Conservation (phyloP, 2,113 vertebrate genomes). For the Blennius ocellaris region DNA sequence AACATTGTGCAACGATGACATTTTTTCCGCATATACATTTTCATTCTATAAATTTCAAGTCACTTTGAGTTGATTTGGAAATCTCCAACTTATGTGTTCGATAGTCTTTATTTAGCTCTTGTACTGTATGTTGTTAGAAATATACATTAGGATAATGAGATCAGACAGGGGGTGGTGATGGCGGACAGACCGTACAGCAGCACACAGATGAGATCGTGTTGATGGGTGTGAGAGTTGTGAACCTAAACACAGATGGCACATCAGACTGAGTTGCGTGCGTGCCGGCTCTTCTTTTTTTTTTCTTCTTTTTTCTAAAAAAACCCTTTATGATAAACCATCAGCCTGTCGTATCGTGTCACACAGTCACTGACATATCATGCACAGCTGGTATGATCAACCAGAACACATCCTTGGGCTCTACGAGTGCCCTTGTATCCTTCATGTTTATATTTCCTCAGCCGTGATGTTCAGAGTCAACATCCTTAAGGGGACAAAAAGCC, state of each 20-base stretch:
- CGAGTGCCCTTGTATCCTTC: not conserved
- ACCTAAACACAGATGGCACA: slow-evolving; percentile 20
- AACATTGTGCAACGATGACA: too few species aligned
- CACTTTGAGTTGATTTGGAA: too few species aligned
- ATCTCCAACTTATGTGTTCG: too few species aligned
- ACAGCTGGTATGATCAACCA: slow-evolving; percentile 35
- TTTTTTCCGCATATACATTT: too few species aligned
- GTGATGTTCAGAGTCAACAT: too few species aligned
- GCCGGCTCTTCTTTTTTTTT: too few species aligned
- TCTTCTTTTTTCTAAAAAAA: not conserved
- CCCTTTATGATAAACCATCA: slow-evolving; percentile 23
- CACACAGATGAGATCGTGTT: not conserved
- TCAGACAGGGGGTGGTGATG: not conserved
- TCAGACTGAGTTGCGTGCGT: not conserved
- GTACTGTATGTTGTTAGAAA: not conserved
- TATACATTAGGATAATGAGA: not conserved
- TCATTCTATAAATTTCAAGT: too few species aligned
- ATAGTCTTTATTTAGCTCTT: not conserved
- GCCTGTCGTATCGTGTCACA: slow-evolving; percentile 24
- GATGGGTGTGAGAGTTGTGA: slow-evolving; percentile 17
- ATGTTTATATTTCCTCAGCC: not conserved
- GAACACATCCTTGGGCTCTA: not conserved
- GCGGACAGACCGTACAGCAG: not conserved
- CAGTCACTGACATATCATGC: slow-evolving; percentile 14
- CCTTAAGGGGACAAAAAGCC: not conserved